Evolutionary conservation across 2,113 vertebrate genomes (phyloP), one percentile per base, ranked within the genome.

Genomic region (Cavia aperea): DNA sequence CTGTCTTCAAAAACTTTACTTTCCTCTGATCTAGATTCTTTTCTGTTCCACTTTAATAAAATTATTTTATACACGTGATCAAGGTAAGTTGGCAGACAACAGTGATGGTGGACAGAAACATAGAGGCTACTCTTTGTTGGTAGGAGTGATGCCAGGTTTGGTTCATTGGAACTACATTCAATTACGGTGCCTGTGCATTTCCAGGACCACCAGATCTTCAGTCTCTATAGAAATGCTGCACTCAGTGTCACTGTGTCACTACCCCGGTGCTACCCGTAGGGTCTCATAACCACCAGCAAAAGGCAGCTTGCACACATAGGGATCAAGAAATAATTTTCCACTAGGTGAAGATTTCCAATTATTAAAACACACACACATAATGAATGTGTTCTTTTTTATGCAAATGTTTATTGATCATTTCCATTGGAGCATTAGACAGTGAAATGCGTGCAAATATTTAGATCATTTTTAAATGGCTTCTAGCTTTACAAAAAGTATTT

Each of bases 341-440:
- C 4, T 2, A 0, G 92, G 68, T 54, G 49, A 93, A 90, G 87
- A 91, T 87, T 89, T 86, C 75, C n/a, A 91, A 72, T 94, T 86
- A 96, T 94, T 84, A 86, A 94, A 91, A 91, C 81, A 73, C 65
- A 91, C 62, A 79, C 75, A 81, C 93, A 87, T 89, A 93, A 93
- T 88, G 94, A 95, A 94, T 94, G 93, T 93, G 36, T 49, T 95
- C 73, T 95, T 93, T 95, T 96, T 93, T 84, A 95, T 94, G 89
- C 82, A 94, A 95, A 96, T 88, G 62, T 92, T 96, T 95, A 96
- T 94, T 95, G 94, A 95, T 90, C 79, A 73, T 96, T 96, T 96
- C 79, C 89, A 90, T 70, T 86, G 79, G 65, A 85, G 79, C 92
- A 92, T 94, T 93, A 95, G 94, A 96, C 66, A 88, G 79, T 86